Evolutionary conservation across 2,797 vertebrate species (phyloP).

Genomic region (Chanos chanos): DNA sequence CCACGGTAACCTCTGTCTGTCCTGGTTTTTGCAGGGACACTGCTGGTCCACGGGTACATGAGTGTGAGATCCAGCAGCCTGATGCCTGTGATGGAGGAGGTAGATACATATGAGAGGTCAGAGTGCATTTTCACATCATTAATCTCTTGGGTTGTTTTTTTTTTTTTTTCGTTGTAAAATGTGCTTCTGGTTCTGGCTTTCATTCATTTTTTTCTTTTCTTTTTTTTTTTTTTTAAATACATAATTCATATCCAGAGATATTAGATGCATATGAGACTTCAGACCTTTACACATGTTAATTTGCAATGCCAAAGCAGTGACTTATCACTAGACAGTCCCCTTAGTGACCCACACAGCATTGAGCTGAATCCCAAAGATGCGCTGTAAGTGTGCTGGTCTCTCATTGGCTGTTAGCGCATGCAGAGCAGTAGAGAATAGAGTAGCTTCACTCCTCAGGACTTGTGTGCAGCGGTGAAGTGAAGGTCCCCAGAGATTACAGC

Average conservation of each 20-base stretch:
- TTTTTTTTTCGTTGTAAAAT: too few relatives aligned
- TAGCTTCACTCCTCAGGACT: too few relatives aligned
- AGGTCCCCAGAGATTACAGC: neutral
- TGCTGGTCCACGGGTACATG: conserved; percentile 54
- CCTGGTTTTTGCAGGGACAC: conserved; percentile 43
- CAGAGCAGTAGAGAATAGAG: neutral
- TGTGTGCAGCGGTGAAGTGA: neutral
- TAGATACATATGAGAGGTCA: conserved; percentile 54
- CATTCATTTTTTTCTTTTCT: too few relatives aligned
- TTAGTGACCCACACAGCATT: neutral
- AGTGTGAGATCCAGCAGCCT: conserved; percentile 48
- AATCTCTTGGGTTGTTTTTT: too few relatives aligned
- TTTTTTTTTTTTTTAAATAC: too few relatives aligned
- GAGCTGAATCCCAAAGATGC: neutral
- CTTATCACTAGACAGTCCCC: conserved; percentile 5
- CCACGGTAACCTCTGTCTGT: conserved; percentile 31
- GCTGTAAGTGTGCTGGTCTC: neutral
- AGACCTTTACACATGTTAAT: conserved; percentile 19
- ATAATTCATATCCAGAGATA: conserved; percentile 5
- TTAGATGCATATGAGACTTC: neutral
- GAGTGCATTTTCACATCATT: conserved; percentile 8
- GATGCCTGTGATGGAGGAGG: conserved; percentile 58
- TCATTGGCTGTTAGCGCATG: neutral
- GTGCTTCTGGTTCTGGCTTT: too few relatives aligned
- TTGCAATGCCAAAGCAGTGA: neutral